Percentiles rank a stretch among this genome's conserved stretches.
Evolutionary conservation across 2,797 vertebrate species (phyloP).

Genomic region (Spheniscus humboldti): DNA sequence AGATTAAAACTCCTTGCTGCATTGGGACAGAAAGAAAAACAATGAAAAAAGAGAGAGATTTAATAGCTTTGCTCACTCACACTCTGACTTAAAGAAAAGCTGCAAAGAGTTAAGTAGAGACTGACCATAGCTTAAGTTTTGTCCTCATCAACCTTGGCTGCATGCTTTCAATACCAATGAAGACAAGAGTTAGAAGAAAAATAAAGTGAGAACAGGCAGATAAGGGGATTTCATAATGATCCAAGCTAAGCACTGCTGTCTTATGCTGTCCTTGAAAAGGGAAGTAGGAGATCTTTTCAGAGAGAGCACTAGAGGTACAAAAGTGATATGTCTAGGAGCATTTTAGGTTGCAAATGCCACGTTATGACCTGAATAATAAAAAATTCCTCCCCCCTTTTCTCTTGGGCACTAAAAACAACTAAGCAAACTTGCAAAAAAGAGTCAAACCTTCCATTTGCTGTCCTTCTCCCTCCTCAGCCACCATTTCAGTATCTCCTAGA

Average conservation of each 20-base stretch:
- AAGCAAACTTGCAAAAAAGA: conserved; percentile 6
- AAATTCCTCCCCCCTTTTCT: not conserved
- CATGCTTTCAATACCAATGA: not conserved
- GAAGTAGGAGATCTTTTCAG: conserved; percentile 3
- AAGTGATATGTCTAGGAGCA: not conserved
- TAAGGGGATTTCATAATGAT: not conserved
- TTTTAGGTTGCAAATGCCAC: conserved; percentile 23
- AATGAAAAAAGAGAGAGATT: not conserved
- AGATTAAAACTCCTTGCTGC: not conserved
- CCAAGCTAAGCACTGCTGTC: conserved; percentile 14
- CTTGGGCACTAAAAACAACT: not conserved
- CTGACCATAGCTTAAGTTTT: not conserved
- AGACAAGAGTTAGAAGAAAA: conserved; percentile 2
- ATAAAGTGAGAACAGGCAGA: conserved; percentile 10
- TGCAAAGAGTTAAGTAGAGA: not conserved
- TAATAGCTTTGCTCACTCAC: not conserved
- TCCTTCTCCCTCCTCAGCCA: not conserved
- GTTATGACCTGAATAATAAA: not conserved
- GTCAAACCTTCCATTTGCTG: not conserved
- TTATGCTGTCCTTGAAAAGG: conserved; percentile 8
- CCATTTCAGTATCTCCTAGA: not conserved
- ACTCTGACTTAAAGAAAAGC: not conserved
- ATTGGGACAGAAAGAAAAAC: not conserved
- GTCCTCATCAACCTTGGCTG: not conserved
- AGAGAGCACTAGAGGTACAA: not conserved